Percentiles rank a stretch among this genome's conserved stretches.
Conservation (phyloP, 2,888 invertebrate genomes). For the Tachina grossa region DNA sequence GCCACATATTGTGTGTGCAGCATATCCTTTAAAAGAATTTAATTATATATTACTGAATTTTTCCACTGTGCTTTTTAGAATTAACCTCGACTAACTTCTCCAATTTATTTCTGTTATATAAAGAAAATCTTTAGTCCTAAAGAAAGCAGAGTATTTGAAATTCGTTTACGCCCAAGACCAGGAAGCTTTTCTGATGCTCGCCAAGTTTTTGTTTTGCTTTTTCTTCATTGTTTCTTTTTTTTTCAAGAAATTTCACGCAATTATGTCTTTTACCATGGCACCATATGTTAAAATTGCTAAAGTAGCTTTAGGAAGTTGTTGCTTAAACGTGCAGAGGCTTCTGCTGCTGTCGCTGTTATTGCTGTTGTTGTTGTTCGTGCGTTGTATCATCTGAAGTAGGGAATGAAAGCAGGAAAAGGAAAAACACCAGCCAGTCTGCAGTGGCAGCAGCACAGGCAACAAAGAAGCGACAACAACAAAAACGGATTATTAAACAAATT, state of each 20-base stretch:
- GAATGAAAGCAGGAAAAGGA: conserved; percentile 31
- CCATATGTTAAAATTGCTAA: conserved; percentile 71
- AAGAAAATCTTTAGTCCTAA: background rate
- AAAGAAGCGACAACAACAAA: conserved; percentile 8
- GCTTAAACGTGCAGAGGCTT: conserved; percentile 52
- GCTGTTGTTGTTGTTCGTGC: conserved; percentile 16
- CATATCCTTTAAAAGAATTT: too few species aligned
- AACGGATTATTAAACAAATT: conserved; percentile 66
- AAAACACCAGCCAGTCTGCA: conserved; percentile 46
- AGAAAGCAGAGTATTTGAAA: background rate
- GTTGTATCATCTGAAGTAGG: conserved; percentile 22
- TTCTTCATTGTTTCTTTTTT: background rate
- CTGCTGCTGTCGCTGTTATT: conserved; percentile 37
- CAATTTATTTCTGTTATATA: too few species aligned
- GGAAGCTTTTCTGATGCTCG: background rate
- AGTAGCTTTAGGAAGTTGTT: conserved; percentile 57
- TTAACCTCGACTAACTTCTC: too few species aligned
- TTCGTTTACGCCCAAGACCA: conserved; percentile 6
- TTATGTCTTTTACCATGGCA: conserved; percentile 73
- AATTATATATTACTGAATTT: too few species aligned
- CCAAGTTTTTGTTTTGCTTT: background rate
- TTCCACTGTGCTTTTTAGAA: too few species aligned
- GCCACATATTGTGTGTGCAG: too few species aligned
- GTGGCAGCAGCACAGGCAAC: background rate
- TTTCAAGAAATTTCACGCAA: conserved; percentile 69